These are phyloP conservation scores for Ridgeia piscesae DNA, from an alignment of 1,140 invertebrate species.

Conservation along the genomic window DNA sequence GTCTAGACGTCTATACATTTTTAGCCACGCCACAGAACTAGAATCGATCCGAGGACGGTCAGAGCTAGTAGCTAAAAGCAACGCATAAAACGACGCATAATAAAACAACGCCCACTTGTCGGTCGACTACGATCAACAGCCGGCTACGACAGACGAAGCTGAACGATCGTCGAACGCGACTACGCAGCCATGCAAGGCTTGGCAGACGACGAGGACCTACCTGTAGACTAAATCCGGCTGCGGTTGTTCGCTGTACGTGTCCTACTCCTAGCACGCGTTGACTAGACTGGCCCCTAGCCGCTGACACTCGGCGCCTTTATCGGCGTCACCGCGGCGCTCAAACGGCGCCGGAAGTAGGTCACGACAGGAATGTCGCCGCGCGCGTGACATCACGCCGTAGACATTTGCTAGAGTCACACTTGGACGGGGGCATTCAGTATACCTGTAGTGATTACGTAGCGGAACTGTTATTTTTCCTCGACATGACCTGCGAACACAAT, in stretches of 20 bases:
- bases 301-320: not conserved
- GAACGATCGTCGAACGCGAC: not conserved
- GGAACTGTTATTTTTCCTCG: not conserved
- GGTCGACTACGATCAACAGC: not conserved
- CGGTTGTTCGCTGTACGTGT: not conserved
- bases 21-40: not conserved
- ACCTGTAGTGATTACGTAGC: not conserved
- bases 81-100: not conserved
- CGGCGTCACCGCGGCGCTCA: not conserved
- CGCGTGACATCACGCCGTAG: not conserved
- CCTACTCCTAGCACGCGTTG: not conserved
- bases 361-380: conserved; percentile 3
- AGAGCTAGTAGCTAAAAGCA: not conserved
- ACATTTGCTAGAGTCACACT: not conserved
- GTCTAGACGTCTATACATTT: not conserved
- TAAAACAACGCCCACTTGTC: not conserved
- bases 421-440: not conserved
- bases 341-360: not conserved
- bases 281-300: not conserved
- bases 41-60: not conserved
- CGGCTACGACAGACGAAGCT: not conserved
- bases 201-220: not conserved
- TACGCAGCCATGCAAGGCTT: not conserved
- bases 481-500: not conserved
- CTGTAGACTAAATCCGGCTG: not conserved